Evolutionary conservation across 1,140 invertebrate genomes (phyloP), one percentile per base, ranked within the genome.

Genomic region (Hormaphis cornu): DNA sequence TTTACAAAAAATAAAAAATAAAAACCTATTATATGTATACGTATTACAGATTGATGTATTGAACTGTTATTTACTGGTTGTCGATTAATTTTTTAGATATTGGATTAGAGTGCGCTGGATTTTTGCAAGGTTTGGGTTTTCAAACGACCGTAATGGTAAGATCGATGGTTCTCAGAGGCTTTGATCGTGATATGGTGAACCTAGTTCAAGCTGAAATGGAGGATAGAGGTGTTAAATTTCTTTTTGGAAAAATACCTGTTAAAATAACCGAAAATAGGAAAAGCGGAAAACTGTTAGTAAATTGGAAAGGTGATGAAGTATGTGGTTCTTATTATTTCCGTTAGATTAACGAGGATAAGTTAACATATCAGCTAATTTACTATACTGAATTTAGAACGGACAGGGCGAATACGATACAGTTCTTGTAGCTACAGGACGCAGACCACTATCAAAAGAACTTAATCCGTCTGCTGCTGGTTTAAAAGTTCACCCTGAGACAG

Each of bases 171-270:
- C 81, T 99, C 28, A 85, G 95, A 75, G 95, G 94, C 26, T 98
- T 98, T 79, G 96, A 99, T 82, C 94, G 95, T 79, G 91, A 98
- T 82, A 97, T 98, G 88, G 93, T 95, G 3, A 82, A 85, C 37
- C 82, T 88, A 72, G 84, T 98, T 69, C 86, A 87, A 14, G 80
- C 84, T 24, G 89, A 94, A 77, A 95, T 98, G 93, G 80, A 86
- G 71, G 80, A 87, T 56, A 85, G 87, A 71, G 91, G 91, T 2
- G 85, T 97, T 26, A 86, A 89, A 73, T 96, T 98, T 79, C 79
- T 95, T 42, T 79, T 87, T 71, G 84, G 85, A 73, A 88, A 87
- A 73, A 83, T 95, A 12, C 91, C 93, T 0, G 82, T 84, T 48
- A 85, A 86, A 37, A 83, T 98, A 22, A 84, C 87, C 73, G 89